Percentiles rank a stretch among this genome's conserved stretches.
phyloP scores from a whole-genome alignment of 2,797 vertebrate species.

The Enteromius argenteus region DNA sequence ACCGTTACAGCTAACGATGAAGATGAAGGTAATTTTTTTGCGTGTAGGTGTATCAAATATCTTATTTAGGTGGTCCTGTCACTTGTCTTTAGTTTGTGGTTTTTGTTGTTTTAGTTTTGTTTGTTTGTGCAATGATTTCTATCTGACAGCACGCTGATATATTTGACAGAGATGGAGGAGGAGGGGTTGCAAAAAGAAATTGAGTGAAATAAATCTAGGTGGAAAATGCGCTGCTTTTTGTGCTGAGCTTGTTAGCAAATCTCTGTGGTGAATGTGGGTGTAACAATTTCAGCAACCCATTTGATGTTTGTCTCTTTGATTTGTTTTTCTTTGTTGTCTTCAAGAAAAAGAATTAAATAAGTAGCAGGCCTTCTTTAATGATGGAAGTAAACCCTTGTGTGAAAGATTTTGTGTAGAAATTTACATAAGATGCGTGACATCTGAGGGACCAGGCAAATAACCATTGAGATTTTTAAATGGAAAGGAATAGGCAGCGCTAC shows the following conservation, averaged over 20 bases:
- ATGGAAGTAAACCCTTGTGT: slow-evolving; percentile 61
- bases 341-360: slow-evolving; percentile 72
- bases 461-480: slow-evolving; percentile 39
- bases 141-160: slow-evolving; percentile 55
- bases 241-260: slow-evolving; percentile 76
- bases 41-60: slow-evolving; percentile 8
- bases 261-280: slow-evolving; percentile 68
- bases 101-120: slow-evolving; percentile 54
- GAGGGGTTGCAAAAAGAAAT: slow-evolving; percentile 50
- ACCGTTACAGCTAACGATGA: slow-evolving; percentile 87
- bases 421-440: slow-evolving; percentile 51
- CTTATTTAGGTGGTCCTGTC: slow-evolving; percentile 47
- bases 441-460: slow-evolving; percentile 35
- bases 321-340: slow-evolving; percentile 71
- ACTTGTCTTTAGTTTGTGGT: slow-evolving; percentile 47
- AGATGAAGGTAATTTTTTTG: slow-evolving; percentile 84
- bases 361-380: slow-evolving; percentile 64
- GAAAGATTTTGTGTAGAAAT: slow-evolving; percentile 49
- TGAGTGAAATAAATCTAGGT: slow-evolving; percentile 60
- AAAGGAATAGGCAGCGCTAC: neutral
- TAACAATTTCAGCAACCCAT: slow-evolving; percentile 68
- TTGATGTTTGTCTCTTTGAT: slow-evolving; percentile 79
- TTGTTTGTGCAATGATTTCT: slow-evolving; percentile 17
- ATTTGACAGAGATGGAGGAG: slow-evolving; percentile 48
- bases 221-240: slow-evolving; percentile 58